Conservation (phyloP, 2,797 vertebrate species). For the Trematomus bernacchii region DNA sequence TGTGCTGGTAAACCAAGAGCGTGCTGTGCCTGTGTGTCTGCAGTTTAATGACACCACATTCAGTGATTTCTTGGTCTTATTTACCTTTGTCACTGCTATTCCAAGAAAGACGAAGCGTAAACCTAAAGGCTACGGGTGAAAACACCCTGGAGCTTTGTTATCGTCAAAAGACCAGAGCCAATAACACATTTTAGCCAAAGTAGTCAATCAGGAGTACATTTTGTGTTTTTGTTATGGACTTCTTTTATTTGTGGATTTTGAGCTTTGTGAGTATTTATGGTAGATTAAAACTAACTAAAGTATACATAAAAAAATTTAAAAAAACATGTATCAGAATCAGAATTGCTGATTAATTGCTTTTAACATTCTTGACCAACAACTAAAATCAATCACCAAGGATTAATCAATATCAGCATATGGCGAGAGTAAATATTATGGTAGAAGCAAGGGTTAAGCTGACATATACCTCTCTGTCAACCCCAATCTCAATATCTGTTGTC, state of each 20-base stretch:
- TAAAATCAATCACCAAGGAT: not conserved
- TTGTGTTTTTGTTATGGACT: not conserved
- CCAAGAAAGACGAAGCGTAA: too few relatives aligned
- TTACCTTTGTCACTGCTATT: not conserved
- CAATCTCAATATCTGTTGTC: not conserved
- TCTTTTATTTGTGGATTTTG: not conserved
- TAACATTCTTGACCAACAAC: not conserved
- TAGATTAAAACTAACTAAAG: not conserved
- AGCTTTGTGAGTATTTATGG: not conserved
- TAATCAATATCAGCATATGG: not conserved
- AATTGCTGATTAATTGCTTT: not conserved
- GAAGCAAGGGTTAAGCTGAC: not conserved
- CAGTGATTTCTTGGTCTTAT: not conserved
- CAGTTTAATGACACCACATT: not conserved
- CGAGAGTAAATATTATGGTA: not conserved
- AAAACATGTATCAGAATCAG: not conserved
- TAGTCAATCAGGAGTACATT: not conserved
- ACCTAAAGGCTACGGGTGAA: not conserved
- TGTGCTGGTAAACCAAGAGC: not conserved
- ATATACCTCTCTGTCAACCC: not conserved
- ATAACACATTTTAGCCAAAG: not conserved
- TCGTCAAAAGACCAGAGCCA: too few relatives aligned
- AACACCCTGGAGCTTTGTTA: not conserved
- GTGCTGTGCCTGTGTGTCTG: not conserved
- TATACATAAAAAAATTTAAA: too few relatives aligned